Conservation (phyloP, 2,113 vertebrate genomes). For the Barbus barbus region DNA sequence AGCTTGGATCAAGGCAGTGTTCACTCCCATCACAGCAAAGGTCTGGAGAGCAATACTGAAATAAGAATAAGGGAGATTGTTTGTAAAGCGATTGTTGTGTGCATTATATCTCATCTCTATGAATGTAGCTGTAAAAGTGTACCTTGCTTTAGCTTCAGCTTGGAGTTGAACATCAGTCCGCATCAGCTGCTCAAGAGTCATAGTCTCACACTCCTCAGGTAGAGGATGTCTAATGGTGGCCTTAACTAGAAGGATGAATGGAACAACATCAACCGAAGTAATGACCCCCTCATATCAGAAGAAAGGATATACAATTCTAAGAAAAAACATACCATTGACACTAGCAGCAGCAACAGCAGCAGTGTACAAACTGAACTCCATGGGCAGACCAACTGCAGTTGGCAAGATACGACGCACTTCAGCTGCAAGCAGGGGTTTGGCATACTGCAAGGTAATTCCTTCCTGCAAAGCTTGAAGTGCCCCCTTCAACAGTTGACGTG, state of each 20-base stretch:
- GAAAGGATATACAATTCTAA: not conserved
- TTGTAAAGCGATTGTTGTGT: not conserved
- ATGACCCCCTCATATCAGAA: not conserved
- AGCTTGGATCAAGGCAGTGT: constrained; percentile 78
- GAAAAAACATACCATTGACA: constrained; percentile 61
- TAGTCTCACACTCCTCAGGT: constrained; percentile 64
- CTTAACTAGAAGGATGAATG: constrained; percentile 54
- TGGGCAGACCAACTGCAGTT: constrained; percentile 75
- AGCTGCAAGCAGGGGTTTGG: constrained; percentile 70
- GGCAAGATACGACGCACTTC: constrained; percentile 76
- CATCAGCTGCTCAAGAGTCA: constrained; percentile 61
- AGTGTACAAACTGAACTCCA: constrained; percentile 74
- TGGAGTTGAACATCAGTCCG: constrained; percentile 63
- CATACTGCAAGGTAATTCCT: constrained; percentile 60
- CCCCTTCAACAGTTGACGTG: constrained; percentile 42
- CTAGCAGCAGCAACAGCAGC: constrained; percentile 68
- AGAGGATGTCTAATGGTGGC: constrained; percentile 61
- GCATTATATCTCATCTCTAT: not conserved
- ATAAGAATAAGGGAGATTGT: constrained; percentile 20
- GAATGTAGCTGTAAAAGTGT: constrained; percentile 53
- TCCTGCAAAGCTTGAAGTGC: constrained; percentile 57
- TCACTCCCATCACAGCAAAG: constrained; percentile 79
- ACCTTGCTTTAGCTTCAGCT: constrained; percentile 73
- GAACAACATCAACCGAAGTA: not conserved
- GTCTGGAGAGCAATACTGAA: constrained; percentile 72